Conservation (phyloP, 2,888 invertebrate genomes). For the Autographa pulchrina region DNA sequence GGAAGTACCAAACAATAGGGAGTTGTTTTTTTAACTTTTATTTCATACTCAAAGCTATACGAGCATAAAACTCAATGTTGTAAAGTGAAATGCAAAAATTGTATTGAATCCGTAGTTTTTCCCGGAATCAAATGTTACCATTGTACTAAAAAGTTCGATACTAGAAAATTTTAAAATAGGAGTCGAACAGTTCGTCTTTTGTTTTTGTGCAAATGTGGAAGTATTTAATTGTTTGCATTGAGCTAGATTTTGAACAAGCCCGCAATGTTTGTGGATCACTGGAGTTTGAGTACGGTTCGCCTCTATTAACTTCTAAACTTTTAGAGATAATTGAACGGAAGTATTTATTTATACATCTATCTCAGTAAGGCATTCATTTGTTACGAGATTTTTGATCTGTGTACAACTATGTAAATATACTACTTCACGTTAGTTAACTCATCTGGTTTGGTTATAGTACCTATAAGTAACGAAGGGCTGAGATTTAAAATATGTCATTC, state of each 20-base stretch:
- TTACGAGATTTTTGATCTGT: no score
- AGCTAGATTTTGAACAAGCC: conserved; percentile 1
- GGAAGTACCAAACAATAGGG: neutral
- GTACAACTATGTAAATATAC: no score
- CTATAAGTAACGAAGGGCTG: no score
- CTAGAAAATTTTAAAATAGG: neutral
- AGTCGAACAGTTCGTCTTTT: neutral
- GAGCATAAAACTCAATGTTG: no score
- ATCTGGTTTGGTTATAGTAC: no score
- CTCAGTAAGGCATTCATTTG: neutral
- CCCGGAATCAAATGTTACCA: neutral
- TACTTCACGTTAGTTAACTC: no score
- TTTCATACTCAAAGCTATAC: neutral
- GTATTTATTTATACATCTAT: neutral
- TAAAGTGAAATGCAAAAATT: neutral
- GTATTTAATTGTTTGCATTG: neutral
- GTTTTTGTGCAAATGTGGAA: conserved; percentile 4
- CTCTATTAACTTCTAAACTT: neutral
- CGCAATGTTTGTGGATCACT: neutral
- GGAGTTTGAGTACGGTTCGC: neutral
- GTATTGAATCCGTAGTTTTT: neutral
- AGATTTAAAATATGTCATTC: no score
- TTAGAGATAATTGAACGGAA: neutral
- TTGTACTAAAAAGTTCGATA: neutral
- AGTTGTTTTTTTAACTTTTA: neutral